Conservation (phyloP, 1,140 invertebrate genomes). For the Drosophila orosa region DNA sequence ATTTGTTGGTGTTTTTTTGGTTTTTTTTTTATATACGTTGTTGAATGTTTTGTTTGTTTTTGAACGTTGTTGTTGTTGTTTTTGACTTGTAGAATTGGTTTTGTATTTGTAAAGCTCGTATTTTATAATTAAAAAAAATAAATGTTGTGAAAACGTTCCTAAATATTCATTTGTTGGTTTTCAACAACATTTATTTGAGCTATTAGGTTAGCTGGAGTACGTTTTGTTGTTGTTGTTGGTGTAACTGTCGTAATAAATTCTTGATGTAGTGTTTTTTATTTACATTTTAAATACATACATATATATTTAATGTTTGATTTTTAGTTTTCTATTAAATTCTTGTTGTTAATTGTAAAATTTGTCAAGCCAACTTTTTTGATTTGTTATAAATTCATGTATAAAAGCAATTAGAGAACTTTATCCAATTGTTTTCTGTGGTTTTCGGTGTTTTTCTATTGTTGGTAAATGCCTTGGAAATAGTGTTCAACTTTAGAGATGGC, state of each 20-base stretch:
- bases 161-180: neutral
- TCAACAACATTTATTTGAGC: neutral
- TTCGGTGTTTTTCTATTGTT: neutral
- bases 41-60: constrained; percentile 22
- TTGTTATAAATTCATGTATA: neutral
- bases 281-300: neutral
- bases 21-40: neutral
- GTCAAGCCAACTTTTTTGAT: neutral
- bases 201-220: neutral
- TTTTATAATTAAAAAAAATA: neutral
- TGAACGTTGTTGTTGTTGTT: neutral
- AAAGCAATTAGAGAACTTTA: neutral
- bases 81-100: neutral
- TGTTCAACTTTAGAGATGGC: neutral
- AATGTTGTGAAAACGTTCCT: neutral
- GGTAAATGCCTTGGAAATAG: constrained; percentile 8
- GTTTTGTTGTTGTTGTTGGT: neutral
- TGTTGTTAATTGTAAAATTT: neutral
- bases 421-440: neutral
- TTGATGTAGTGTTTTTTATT: neutral
- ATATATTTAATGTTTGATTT: neutral
- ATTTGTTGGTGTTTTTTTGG: constrained; percentile 48
- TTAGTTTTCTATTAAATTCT: constrained; percentile 7
- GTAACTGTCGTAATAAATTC: neutral
- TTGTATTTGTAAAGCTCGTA: neutral